These are phyloP conservation scores for Torymus aiolomorphi DNA, from an alignment of 2,888 invertebrate genomes.

Conservation along the genomic window DNA sequence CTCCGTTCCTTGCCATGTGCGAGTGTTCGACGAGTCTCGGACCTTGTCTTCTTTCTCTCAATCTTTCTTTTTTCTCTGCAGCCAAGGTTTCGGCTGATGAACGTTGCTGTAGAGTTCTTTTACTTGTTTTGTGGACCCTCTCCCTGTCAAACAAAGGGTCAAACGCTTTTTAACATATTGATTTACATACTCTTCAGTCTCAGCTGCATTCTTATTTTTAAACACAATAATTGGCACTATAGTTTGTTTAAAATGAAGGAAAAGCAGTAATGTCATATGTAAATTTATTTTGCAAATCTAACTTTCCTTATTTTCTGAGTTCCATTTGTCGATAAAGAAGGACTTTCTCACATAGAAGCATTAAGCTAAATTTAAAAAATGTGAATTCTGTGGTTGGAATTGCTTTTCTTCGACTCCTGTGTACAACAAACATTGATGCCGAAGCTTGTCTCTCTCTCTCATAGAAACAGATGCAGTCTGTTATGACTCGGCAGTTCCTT, in stretches of 20 bases:
- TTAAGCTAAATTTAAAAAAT: conserved; percentile 9
- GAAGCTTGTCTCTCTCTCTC: conserved; percentile 1
- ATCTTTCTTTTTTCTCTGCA: no score
- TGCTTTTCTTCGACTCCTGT: not conserved
- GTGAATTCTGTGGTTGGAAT: not conserved
- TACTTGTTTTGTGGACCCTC: conserved; percentile 2
- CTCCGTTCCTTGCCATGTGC: no score
- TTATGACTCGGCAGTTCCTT: conserved; percentile 44
- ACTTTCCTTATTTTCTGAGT: not conserved
- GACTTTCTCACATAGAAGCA: not conserved
- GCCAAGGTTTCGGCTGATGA: no score
- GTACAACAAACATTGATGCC: not conserved
- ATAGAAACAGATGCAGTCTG: conserved; percentile 13
- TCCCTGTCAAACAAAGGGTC: not conserved
- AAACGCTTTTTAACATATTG: conserved; percentile 49
- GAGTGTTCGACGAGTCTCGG: no score
- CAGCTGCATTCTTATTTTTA: conserved; percentile 43
- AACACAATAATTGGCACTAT: conserved; percentile 32
- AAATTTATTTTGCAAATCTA: not conserved
- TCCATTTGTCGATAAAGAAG: not conserved
- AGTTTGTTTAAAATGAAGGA: not conserved
- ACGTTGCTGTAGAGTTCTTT: not conserved
- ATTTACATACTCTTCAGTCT: conserved; percentile 46
- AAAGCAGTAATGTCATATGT: not conserved
- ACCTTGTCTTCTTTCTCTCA: no score